These are phyloP conservation scores for Campoletis sonorensis DNA, from an alignment of 1,140 invertebrate species.

Conservation along the genomic window DNA sequence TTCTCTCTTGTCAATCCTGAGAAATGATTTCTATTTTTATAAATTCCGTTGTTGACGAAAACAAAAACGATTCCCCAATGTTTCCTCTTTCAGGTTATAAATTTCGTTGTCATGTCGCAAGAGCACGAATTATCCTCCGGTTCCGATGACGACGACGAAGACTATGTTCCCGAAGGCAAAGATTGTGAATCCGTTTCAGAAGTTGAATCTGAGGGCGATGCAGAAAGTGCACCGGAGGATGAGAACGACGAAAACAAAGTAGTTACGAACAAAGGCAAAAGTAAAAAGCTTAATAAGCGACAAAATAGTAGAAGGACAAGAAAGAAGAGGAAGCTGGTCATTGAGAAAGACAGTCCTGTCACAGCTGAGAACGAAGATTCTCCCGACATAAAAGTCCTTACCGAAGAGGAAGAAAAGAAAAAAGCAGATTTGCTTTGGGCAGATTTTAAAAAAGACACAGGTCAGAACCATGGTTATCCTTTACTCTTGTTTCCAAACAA, in stretches of 20 bases:
- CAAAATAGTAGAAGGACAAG: slow-evolving; percentile 45
- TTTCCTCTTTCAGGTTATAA: background rate
- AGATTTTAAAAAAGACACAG: slow-evolving; percentile 84
- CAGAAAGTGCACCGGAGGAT: slow-evolving; percentile 65
- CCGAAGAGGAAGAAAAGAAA: slow-evolving; percentile 81
- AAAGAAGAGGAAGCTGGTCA: slow-evolving; percentile 38
- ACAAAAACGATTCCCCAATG: background rate
- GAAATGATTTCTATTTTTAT: no score
- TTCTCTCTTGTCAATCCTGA: no score
- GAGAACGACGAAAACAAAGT: slow-evolving; percentile 66
- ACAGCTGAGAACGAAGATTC: slow-evolving; percentile 32
- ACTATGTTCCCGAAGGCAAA: slow-evolving; percentile 69
- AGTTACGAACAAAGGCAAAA: slow-evolving; percentile 36
- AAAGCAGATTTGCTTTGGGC: slow-evolving; percentile 85
- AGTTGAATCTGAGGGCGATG: slow-evolving; percentile 68
- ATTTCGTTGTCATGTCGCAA: slow-evolving; percentile 51
- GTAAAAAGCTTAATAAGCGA: slow-evolving; percentile 45
- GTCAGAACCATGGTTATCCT: slow-evolving; percentile 59
- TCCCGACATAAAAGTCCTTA: slow-evolving; percentile 62
- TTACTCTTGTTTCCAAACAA: no score
- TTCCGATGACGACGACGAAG: slow-evolving; percentile 71
- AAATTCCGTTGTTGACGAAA: background rate
- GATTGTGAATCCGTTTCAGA: slow-evolving; percentile 66
- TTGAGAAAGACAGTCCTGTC: slow-evolving; percentile 40
- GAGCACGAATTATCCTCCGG: slow-evolving; percentile 64